phyloP scores from a whole-genome alignment of 2,888 invertebrate genomes.

The Mimumesa dahlbomi region DNA sequence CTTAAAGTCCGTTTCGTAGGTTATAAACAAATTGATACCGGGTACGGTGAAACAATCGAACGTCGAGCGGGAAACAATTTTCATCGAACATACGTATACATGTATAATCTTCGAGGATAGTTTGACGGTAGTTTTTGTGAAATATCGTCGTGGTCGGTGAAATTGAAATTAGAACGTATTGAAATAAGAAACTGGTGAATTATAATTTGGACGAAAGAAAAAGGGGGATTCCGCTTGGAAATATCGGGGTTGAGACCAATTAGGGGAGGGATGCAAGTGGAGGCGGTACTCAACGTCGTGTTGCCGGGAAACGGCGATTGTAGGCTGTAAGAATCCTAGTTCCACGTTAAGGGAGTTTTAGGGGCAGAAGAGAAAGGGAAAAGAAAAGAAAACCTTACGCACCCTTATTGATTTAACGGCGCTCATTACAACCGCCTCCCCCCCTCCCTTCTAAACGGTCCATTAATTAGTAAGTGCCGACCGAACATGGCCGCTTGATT shows the following conservation, averaged over 20 bases:
- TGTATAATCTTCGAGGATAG: too few relatives aligned
- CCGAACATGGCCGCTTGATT: conserved; percentile 53
- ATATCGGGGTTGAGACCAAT: conserved; percentile 69
- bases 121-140: too few relatives aligned
- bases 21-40: conserved; percentile 35
- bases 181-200: neutral
- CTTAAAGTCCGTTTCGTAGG: conserved; percentile 9
- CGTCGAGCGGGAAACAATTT: too few relatives aligned
- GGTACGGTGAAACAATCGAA: too few relatives aligned
- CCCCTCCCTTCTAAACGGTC: conserved; percentile 59
- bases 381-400: conserved; percentile 54
- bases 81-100: too few relatives aligned
- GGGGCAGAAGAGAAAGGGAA: conserved; percentile 49
- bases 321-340: conserved; percentile 64
- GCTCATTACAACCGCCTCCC: conserved; percentile 65
- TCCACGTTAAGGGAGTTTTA: conserved; percentile 59
- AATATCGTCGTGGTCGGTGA: too few relatives aligned
- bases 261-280: conserved; percentile 66
- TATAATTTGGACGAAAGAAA: conserved; percentile 2
- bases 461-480: conserved; percentile 67
- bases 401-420: conserved; percentile 72
- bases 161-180: conserved; percentile 6
- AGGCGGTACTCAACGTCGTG: conserved; percentile 70
- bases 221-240: conserved; percentile 43
- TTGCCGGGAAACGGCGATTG: conserved; percentile 74